phyloP scores from a whole-genome alignment of 2,113 vertebrate species.

The Pygoscelis antarcticus region DNA sequence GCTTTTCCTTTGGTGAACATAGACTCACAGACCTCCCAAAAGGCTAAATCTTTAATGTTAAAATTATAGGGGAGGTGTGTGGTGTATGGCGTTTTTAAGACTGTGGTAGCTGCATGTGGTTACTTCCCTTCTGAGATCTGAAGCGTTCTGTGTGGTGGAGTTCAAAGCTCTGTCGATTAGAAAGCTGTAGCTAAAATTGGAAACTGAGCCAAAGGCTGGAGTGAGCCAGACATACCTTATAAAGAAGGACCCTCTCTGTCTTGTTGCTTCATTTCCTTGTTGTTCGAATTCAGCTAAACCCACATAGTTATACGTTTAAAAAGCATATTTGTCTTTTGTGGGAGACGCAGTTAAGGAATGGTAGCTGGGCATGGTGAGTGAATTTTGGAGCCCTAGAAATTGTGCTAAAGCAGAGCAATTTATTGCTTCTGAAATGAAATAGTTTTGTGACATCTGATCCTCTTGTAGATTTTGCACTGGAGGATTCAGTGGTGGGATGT shows the following conservation, averaged over 20 bases:
- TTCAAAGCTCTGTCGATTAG: neutral
- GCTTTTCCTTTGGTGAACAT: neutral
- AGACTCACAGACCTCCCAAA: neutral
- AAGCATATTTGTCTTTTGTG: neutral
- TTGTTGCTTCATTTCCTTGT: neutral
- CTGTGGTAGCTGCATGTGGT: neutral
- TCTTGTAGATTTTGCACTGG: neutral
- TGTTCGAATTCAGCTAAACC: neutral
- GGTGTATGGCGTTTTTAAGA: neutral
- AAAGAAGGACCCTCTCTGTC: neutral
- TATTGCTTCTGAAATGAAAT: neutral
- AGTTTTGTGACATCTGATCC: neutral
- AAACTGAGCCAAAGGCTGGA: neutral
- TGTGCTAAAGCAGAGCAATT: neutral
- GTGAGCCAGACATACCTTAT: neutral
- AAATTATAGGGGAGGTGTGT: neutral
- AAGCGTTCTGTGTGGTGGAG: neutral
- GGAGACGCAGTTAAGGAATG: neutral
- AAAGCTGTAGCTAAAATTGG: neutral
- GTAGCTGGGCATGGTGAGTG: neutral
- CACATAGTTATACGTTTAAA: neutral
- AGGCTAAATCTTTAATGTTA: neutral
- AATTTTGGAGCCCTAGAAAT: neutral
- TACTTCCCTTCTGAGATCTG: neutral
- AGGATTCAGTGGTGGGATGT: neutral